A percentile compares a stretch with the other conserved stretches of the same genome.
These are phyloP conservation scores for Novumbra hubbsi DNA, from an alignment of 2,797 vertebrate genomes.

Conservation along the genomic window DNA sequence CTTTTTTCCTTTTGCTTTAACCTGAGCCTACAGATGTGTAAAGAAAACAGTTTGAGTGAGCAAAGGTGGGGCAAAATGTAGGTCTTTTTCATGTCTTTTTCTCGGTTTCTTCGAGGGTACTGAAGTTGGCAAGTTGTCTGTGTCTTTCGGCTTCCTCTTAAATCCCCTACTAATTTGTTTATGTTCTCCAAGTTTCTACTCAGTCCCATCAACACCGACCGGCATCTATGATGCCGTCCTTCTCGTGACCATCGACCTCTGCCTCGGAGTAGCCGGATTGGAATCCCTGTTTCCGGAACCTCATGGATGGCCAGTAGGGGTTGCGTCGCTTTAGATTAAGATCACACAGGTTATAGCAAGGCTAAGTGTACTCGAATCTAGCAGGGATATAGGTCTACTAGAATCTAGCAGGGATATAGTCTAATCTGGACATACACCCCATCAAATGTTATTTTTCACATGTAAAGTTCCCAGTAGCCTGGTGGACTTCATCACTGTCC, in stretches of 20 bases:
- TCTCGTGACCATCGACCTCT: constrained; percentile 78
- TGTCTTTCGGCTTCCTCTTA: background rate
- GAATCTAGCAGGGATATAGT: too few relatives aligned
- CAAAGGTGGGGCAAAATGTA: background rate
- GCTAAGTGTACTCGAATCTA: background rate
- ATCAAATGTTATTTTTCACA: too few relatives aligned
- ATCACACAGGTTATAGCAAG: constrained; percentile 6
- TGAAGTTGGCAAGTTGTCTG: background rate
- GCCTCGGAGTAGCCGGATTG: constrained; percentile 81
- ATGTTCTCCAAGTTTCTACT: constrained; percentile 2
- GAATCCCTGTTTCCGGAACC: constrained; percentile 76
- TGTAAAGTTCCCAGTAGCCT: too few relatives aligned
- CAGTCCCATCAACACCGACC: constrained; percentile 74
- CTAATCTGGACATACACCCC: too few relatives aligned
- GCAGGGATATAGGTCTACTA: background rate
- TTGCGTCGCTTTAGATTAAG: constrained; percentile 70
- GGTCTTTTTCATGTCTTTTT: background rate
- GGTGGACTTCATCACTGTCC: too few relatives aligned
- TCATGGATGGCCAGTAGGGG: constrained; percentile 82
- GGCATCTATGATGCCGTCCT: constrained; percentile 80
- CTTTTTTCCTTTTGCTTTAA: background rate
- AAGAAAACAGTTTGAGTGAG: background rate
- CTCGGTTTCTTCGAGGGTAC: background rate
- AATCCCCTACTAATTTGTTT: background rate
- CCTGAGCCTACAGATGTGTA: background rate